Evolutionary conservation across 2,113 vertebrate species (phyloP).

Genomic region (Gallinago undulata): DNA sequence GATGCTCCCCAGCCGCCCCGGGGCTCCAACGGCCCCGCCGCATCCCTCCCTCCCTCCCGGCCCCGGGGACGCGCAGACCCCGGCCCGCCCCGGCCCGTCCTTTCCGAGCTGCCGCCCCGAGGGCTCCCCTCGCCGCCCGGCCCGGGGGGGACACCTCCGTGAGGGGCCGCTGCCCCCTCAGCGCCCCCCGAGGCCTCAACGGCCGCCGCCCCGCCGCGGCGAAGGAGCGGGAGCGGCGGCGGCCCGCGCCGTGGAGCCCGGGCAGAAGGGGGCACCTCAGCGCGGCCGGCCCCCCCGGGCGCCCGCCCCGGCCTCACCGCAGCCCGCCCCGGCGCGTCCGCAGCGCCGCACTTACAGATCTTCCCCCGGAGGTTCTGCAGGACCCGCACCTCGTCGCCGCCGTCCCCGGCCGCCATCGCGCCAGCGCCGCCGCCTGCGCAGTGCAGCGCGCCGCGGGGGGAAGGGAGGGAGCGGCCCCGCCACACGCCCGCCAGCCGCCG

Average conservation of each 20-base stretch:
- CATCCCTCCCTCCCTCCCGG: neutral
- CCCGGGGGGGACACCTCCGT: neutral
- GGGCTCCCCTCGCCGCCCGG: neutral
- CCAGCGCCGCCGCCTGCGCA: neutral
- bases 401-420: constrained; percentile 79
- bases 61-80: neutral
- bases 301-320: neutral
- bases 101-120: neutral
- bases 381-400: constrained; percentile 81
- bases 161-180: neutral
- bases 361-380: constrained; percentile 86
- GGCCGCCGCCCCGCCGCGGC: neutral
- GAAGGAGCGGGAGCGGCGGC: neutral
- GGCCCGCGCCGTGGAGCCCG: neutral
- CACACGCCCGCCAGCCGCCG: neutral
- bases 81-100: neutral
- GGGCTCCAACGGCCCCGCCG: neutral
- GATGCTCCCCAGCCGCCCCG: neutral
- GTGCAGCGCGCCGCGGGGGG: neutral
- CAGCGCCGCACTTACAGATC: constrained; percentile 81
- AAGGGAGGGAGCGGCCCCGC: neutral
- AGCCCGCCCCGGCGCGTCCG: neutral
- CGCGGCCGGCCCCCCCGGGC: neutral
- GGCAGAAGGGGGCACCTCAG: neutral
- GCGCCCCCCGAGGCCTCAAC: neutral